Evolutionary conservation across 2,888 invertebrate genomes (phyloP), one percentile per base, ranked within the genome.

Genomic region (Boloria selene): DNA sequence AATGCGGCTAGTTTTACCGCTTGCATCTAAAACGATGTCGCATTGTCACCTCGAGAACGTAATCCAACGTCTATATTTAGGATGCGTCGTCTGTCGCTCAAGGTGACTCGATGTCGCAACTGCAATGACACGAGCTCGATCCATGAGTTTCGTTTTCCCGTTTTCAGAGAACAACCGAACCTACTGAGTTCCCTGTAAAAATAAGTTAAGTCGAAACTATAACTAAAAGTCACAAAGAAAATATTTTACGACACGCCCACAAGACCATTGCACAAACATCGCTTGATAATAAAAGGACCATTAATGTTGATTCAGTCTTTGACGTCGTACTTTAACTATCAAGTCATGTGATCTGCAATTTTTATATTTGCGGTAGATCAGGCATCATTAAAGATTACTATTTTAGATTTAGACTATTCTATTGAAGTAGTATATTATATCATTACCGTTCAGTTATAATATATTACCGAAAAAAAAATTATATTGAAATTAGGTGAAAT

Each of bases 231-330:
- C 73, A 75, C 76, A 80, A 83, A 82, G 79, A 84, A 81, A 83
- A 81, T 79, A 74, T 80, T 86, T 87, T 83, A 85, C 82, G 83
- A 82, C 80, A 84, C 85, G 82, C 87, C 87, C 86, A 86, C 85
- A 73, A 69, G 74, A 73, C 73, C 78, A 79, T 78, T 79, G 73
- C 79, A 80, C 80, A 80, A 80, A 79, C 80, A 75, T 70, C 76
- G 76, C 55, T 51, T 51, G 75, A 77, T 82, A 79, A 82, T 86
- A 85, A 87, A 85, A 85, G 79, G 79, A 79, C 78, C 79, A 81
- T 85, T 86, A 82, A 77, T 76, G 78, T 78, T 79, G 72, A 72
- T 73, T 79, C 67, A 69, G 72, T 75, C 80, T 75, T 79, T 79
- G 77, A 82, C 80, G 78, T 77, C 75, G 75, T 76, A 72, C 75